Evolutionary conservation across 2,888 invertebrate species (phyloP).

Genomic region (Heteropelma amictum): DNA sequence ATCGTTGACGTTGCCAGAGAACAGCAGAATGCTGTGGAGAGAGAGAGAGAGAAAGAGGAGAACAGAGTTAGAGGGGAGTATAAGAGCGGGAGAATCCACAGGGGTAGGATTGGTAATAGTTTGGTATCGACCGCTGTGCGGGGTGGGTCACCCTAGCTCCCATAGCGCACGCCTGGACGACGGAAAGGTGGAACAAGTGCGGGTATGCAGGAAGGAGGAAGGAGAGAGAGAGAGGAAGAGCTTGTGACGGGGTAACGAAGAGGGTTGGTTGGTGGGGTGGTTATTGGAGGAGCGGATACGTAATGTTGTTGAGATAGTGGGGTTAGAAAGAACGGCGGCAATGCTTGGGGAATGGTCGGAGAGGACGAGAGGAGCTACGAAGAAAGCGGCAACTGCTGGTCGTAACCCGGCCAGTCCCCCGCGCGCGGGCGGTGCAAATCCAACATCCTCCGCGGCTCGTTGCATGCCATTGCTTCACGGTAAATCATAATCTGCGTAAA

Average conservation of each 20-base stretch:
- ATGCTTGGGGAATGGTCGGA: constrained; percentile 74
- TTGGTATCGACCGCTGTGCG: constrained; percentile 73
- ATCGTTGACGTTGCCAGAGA: neutral
- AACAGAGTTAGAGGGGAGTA: no score
- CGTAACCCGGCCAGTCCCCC: constrained; percentile 76
- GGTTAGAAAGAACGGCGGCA: constrained; percentile 59
- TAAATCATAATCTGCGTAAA: no score
- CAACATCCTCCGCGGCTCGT: constrained; percentile 13
- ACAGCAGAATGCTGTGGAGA: neutral
- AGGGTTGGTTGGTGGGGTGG: constrained; percentile 60
- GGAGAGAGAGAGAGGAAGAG: constrained; percentile 21
- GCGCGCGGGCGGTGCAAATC: constrained; percentile 74
- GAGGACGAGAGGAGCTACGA: constrained; percentile 65
- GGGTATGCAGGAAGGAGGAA: constrained; percentile 40
- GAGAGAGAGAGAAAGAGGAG: constrained; percentile 28
- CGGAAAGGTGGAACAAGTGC: constrained; percentile 48
- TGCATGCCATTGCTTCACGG: neutral
- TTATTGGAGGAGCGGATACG: constrained; percentile 64
- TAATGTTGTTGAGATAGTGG: neutral
- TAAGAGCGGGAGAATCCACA: neutral
- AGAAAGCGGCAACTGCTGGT: constrained; percentile 71
- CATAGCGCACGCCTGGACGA: constrained; percentile 75
- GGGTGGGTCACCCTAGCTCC: constrained; percentile 73
- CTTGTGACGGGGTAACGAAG: neutral
- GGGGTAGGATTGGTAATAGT: constrained; percentile 66